Evolutionary conservation across 2,113 vertebrate species (phyloP), one percentile per base, ranked within the genome.

Genomic region (Malurus alboscapulatus): DNA sequence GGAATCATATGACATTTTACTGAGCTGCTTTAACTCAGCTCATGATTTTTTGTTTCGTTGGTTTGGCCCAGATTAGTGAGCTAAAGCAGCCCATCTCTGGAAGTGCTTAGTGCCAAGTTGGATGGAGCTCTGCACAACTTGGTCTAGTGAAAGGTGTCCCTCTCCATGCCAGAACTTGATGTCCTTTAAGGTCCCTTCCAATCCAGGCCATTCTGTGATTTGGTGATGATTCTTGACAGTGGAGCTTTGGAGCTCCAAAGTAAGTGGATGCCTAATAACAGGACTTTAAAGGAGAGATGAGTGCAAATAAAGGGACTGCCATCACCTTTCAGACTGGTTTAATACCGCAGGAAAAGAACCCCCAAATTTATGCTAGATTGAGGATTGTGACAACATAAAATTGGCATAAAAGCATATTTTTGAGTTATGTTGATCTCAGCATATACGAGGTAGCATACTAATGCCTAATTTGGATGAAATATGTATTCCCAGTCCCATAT

Each of bases 1-100:
- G 1, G 0, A 48, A 27, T 7, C 7, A 0, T 1, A 14, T 72
- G 10, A 6, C n/a, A 2, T 26, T 38, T 84, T 9, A 21, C 26
- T 40, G 63, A 74, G 32, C 34, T 77, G 42, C 22, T 63, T 42
- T 67, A 58, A 26, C 22, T 38, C 26, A 2, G 0, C 8, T 69
- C 1, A 2, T 29, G 9, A 2, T 17, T 30, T n/a, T n/a, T 81
- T 65, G 5, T 36, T n/a, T 32, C 1, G 7, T 57, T 67, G 17
- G 8, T 29, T 85, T 53, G 47, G 12, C 30, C 25, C 25, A 26
- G 40, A 50, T 58, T 45, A 26, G 42, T 22, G 38, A 74, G 38
- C 24, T 86, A 25, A 54, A 81, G 42, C 29, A 51, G 55, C 47
- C 55, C 17, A 3, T 24, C 34, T 44, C 59, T 62, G 48, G 6